Evolutionary conservation across 1,140 invertebrate species (phyloP).

Genomic region (Leptestheria dahalacensis): DNA sequence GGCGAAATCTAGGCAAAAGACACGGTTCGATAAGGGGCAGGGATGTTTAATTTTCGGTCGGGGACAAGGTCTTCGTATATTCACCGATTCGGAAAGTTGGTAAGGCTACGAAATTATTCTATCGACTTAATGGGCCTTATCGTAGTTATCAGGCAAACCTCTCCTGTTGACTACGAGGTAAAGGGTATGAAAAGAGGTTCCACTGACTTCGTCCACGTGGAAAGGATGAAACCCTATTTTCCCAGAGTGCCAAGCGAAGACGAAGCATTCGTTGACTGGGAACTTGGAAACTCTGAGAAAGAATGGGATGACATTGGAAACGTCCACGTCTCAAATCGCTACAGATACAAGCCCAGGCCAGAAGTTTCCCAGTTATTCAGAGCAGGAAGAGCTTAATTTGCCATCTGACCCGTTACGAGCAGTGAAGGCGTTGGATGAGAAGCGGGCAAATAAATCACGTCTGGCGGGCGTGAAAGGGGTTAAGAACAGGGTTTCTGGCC

Average conservation of each 20-base stretch:
- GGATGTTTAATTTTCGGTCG: neutral
- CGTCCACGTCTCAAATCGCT: no score
- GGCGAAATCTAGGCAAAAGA: neutral
- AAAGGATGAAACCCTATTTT: neutral
- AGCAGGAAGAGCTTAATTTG: no score
- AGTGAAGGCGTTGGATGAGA: no score
- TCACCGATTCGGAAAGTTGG: neutral
- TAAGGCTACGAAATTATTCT: constrained; percentile 11
- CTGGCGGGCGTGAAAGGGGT: no score
- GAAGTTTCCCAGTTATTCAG: no score
- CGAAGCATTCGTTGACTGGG: neutral
- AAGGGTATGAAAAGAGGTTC: neutral
- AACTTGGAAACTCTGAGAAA: neutral
- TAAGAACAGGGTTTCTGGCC: no score
- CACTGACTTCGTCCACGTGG: neutral
- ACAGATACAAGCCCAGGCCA: no score
- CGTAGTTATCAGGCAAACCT: constrained; percentile 1
- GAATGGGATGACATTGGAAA: no score
- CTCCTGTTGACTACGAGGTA: constrained; percentile 8
- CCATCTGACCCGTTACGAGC: no score
- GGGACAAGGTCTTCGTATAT: neutral
- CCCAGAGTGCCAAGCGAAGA: neutral
- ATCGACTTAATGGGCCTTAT: constrained; percentile 11
- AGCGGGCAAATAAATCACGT: no score
- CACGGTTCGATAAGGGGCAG: neutral